These are phyloP conservation scores for Tragelaphus buxtoni DNA, from an alignment of 2,113 vertebrate species.

Conservation along the genomic window DNA sequence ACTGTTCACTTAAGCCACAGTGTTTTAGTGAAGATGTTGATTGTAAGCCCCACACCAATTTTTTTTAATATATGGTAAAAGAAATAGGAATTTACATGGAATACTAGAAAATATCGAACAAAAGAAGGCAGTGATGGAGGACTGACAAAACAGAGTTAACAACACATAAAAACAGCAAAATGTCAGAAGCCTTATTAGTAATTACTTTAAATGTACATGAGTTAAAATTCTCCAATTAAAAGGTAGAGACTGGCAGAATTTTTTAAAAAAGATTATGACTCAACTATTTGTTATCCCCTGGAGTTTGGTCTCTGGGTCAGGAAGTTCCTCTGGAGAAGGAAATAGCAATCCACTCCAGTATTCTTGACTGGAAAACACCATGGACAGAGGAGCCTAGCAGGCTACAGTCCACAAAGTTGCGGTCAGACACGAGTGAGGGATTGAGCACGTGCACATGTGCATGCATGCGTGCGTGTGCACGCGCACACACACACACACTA, in stretches of 20 bases:
- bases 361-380: not conserved
- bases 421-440: not conserved
- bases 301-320: not conserved
- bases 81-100: not conserved
- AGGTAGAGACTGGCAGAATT: not conserved
- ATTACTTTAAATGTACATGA: not conserved
- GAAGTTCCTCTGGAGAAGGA: not conserved
- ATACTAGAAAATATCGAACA: not conserved
- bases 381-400: not conserved
- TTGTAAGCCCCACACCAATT: not conserved
- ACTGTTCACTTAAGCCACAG: not conserved
- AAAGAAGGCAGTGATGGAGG: not conserved
- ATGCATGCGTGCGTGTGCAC: fast-evolving
- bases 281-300: not conserved
- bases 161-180: not conserved
- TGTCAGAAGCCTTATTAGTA: not conserved
- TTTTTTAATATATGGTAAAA: not conserved
- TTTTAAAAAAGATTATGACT: not conserved
- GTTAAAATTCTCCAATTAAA: not conserved
- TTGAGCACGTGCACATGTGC: not conserved
- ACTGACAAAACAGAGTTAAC: not conserved
- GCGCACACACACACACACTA: fast-evolving
- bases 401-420: not conserved
- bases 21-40: not conserved
- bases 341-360: not conserved